Evolutionary conservation across 2,113 vertebrate species (phyloP).

Genomic region (Limnothrissa miodon): DNA sequence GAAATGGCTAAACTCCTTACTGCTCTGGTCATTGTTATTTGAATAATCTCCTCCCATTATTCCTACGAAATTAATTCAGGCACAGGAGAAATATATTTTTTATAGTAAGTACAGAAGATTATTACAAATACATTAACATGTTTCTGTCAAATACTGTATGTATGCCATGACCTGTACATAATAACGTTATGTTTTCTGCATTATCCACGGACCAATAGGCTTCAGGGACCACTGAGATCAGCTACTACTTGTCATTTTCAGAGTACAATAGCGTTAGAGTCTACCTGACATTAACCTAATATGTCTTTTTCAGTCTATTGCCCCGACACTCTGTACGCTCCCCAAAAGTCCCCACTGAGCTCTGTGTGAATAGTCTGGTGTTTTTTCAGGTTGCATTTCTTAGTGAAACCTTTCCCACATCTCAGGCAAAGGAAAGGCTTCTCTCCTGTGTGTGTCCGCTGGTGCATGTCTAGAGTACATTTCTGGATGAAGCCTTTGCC

Average conservation of each 20-base stretch:
- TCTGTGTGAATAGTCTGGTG: constrained; percentile 64
- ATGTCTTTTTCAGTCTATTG: background rate
- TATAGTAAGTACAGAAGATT: background rate
- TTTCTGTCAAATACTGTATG: background rate
- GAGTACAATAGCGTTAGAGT: too few species aligned
- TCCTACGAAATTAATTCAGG: background rate
- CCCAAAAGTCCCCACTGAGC: constrained; percentile 16
- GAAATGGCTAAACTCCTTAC: too few species aligned
- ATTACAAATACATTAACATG: background rate
- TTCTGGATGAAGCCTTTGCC: constrained; percentile 77
- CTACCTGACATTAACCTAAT: too few species aligned
- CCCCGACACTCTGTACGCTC: background rate
- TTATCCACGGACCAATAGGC: background rate
- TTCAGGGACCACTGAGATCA: background rate
- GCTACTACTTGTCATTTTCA: background rate
- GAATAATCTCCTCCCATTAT: background rate
- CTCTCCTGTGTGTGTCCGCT: constrained; percentile 74
- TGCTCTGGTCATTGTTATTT: too few species aligned
- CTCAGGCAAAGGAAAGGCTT: constrained; percentile 70
- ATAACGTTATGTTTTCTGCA: background rate
- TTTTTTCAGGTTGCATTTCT: constrained; percentile 75
- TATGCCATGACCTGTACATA: background rate
- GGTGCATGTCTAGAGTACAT: constrained; percentile 76
- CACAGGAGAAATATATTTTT: background rate
- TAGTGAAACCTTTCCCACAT: constrained; percentile 74